These are phyloP conservation scores for Galeopsomyia nigrocyanea DNA, from an alignment of 2,888 invertebrate genomes.

Conservation along the genomic window DNA sequence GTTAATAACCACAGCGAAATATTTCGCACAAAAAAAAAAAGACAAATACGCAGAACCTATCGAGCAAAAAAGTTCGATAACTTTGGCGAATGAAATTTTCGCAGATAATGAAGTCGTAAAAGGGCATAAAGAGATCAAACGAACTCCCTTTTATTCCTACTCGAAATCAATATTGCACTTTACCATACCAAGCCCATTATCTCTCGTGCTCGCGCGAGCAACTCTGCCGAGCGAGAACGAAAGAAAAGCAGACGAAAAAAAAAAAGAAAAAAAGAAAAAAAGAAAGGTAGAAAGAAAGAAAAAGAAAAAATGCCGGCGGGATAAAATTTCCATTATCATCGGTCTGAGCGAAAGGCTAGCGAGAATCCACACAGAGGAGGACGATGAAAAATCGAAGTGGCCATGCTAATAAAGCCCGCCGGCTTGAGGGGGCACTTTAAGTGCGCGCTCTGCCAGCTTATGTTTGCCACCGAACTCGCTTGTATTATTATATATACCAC, in stretches of 20 bases:
- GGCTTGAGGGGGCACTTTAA: constrained; percentile 34
- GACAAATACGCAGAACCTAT: too few relatives aligned
- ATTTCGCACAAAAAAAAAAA: too few relatives aligned
- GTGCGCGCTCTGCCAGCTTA: not conserved
- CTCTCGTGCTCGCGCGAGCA: not conserved
- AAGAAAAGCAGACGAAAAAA: not conserved
- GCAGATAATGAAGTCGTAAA: too few relatives aligned
- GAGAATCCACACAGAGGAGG: not conserved
- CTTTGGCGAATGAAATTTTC: too few relatives aligned
- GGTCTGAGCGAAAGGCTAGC: not conserved
- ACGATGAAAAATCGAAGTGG: not conserved
- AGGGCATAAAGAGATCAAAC: too few relatives aligned
- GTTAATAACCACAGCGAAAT: too few relatives aligned
- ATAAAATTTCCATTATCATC: constrained; percentile 37
- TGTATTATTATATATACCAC: too few relatives aligned
- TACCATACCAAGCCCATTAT: too few relatives aligned
- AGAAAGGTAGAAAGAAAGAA: not conserved
- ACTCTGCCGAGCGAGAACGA: constrained; percentile 12
- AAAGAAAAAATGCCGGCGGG: not conserved
- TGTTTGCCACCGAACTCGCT: too few relatives aligned
- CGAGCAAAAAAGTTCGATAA: too few relatives aligned
- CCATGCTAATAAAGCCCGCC: constrained; percentile 42
- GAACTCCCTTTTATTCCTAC: too few relatives aligned
- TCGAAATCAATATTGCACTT: too few relatives aligned
- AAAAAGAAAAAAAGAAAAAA: not conserved